phyloP scores from a whole-genome alignment of 2,797 vertebrate species.

The Muscicapa comitata region DNA sequence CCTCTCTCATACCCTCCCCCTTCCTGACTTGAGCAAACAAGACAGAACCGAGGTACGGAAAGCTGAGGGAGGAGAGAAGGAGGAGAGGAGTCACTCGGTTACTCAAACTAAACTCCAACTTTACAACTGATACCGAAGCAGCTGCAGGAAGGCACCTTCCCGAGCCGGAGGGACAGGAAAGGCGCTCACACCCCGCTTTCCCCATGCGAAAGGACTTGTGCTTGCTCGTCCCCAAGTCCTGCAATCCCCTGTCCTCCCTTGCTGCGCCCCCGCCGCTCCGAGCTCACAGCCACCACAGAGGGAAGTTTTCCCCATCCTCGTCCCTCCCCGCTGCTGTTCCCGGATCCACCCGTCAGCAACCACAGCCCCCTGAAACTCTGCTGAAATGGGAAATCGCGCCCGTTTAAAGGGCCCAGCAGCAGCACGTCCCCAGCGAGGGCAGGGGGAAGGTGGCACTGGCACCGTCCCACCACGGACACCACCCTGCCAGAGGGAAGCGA shows the following conservation, averaged over 20 bases:
- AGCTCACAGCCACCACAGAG: neutral
- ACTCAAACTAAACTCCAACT: neutral
- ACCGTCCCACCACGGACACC: accelerated
- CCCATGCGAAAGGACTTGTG: neutral
- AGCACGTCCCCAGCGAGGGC: neutral
- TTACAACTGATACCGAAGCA: neutral
- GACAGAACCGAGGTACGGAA: constrained; percentile 27
- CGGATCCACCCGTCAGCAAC: neutral
- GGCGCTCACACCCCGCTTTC: accelerated
- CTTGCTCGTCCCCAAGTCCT: neutral
- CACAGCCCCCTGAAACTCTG: neutral
- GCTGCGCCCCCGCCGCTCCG: neutral
- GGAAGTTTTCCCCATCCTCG: neutral
- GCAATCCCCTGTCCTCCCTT: neutral
- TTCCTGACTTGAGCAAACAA: constrained; percentile 59
- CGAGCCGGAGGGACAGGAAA: neutral
- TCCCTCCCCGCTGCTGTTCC: neutral
- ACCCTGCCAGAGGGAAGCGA: neutral
- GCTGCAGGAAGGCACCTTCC: neutral
- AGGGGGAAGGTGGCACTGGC: neutral
- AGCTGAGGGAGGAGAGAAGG: constrained; percentile 7
- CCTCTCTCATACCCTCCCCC: constrained; percentile 49
- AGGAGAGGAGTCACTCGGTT: neutral
- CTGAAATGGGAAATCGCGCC: neutral
- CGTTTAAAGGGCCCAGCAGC: neutral